phyloP scores from a whole-genome alignment of 2,113 vertebrate genomes.

The Probosciger aterrimus region DNA sequence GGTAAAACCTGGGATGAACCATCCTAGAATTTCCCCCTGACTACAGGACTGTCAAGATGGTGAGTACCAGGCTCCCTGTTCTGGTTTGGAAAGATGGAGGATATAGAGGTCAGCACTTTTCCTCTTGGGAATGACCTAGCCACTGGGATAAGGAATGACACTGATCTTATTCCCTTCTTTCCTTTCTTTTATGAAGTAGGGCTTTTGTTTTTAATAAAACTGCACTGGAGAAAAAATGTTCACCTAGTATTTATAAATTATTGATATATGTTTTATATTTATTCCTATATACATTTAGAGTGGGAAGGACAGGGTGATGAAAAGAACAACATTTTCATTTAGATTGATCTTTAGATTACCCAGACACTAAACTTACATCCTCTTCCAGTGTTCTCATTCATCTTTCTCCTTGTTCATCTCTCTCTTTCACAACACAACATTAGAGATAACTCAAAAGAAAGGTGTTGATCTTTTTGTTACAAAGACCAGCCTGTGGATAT shows the following conservation, averaged over 20 bases:
- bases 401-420: not conserved
- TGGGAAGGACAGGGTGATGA: not conserved
- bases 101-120: not conserved
- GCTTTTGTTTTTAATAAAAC: not conserved
- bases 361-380: not conserved
- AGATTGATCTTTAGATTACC: not conserved
- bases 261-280: not conserved
- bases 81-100: not conserved
- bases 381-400: not conserved
- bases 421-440: not conserved
- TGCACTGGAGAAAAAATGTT: not conserved
- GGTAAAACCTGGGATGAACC: not conserved
- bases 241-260: not conserved
- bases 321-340: not conserved
- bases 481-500: not conserved
- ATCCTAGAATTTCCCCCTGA: not conserved
- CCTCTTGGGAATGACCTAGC: too few relatives aligned
- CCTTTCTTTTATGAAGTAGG: not conserved
- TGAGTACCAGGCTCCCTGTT: accelerated
- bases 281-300: not conserved
- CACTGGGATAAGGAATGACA: not conserved
- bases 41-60: not conserved
- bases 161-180: not conserved
- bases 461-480: not conserved
- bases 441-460: not conserved